Evolutionary conservation across 2,888 invertebrate species (phyloP), one percentile per base, ranked within the genome.

Genomic region (Drosophila paucipuncta): DNA sequence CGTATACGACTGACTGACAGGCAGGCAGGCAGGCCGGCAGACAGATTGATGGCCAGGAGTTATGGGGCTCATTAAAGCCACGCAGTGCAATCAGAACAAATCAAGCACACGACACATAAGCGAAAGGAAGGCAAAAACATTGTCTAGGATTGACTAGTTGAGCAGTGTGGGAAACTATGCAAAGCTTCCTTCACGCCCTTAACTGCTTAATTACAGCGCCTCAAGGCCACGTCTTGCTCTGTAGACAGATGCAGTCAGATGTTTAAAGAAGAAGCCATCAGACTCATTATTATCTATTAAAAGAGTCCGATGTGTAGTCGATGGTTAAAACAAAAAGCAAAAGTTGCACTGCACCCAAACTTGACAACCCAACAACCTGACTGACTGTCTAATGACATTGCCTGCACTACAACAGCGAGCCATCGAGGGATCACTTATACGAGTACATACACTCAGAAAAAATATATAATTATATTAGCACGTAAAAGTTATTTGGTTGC

Each of bases 171-270:
- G 85, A 85, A 88, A 80, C 80, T 79, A 57, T 70, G 53, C 43
- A 49, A 62, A 58, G 43, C 66, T 73, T 77, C 73, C 41, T 57
- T 43, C 22, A 65, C 74, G 69, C 88, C 83, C 85, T 89, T 85
- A 91, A 91, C 91, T 89, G 88, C 91, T 91, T 89, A 89, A 89
- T 89, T 89, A 89, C 88, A 89, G 78, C 78, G 89, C 88, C 85
- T 80, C 77, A 81, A 78, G 85, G 89, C 83, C 78, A 69, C 13
- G 28, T 13, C 13, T n/a, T 39, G 60, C 63, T 60, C 62, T 43
- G 50, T n/a, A 33, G 52, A 18, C 53, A 18, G 31, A 31, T 10
- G 18, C 28, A 47, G 22, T n/a, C 57, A 22, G 53, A 25, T 50
- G 25, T 47, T 47, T 47, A 16, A 25, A 62, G 25, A 61, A 39